These are phyloP conservation scores for Cataglyphis rosenhaueri DNA, from an alignment of 2,888 invertebrate species.

Conservation along the genomic window DNA sequence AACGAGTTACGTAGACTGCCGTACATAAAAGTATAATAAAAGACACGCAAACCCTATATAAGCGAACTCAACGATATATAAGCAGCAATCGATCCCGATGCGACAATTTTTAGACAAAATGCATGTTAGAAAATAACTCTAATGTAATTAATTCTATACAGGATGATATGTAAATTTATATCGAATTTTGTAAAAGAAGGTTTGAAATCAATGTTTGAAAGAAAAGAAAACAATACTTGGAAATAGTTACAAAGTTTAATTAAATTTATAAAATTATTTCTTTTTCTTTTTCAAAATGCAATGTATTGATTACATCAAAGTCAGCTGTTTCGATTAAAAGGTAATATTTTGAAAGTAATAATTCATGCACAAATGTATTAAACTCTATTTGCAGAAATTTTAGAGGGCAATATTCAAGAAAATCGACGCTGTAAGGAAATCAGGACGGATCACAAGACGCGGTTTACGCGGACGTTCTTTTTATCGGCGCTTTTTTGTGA, in stretches of 20 bases:
- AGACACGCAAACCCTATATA: conserved; percentile 2
- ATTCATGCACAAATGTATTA: not conserved
- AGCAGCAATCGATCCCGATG: not conserved
- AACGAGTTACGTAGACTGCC: not conserved
- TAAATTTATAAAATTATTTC: not conserved
- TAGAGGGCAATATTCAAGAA: conserved; percentile 14
- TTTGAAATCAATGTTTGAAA: not conserved
- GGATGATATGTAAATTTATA: not conserved
- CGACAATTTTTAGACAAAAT: conserved; percentile 1
- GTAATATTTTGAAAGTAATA: not conserved
- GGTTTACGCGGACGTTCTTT: not conserved
- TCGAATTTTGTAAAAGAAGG: not conserved
- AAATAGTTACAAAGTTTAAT: not conserved
- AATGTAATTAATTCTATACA: not conserved
- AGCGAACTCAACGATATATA: not conserved
- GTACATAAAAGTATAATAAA: conserved; percentile 30
- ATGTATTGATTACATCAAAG: not conserved
- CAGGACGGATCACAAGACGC: conserved; percentile 6
- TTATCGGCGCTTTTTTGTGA: conserved; percentile 12
- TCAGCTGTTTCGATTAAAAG: not conserved
- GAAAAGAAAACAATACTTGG: not conserved
- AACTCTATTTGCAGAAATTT: not conserved
- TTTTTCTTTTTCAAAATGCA: not conserved
- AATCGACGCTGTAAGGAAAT: conserved; percentile 16
- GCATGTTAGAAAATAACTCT: not conserved